Evolutionary conservation across 2,888 invertebrate species (phyloP).

Genomic region (Sipunculus nudus): DNA sequence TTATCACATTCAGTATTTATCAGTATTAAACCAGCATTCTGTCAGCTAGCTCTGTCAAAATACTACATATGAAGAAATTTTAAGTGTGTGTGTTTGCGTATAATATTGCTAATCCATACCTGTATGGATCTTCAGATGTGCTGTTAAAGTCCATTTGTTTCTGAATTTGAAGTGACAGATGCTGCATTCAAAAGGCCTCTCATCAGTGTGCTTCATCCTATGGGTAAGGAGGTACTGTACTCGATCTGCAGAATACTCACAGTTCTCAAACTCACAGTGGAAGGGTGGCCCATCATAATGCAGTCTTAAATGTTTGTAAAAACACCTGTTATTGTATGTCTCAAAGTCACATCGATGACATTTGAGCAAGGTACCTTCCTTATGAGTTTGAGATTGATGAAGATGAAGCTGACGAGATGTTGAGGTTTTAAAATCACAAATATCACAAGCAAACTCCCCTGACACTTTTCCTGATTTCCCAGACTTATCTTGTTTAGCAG

Average conservation of each 20-base stretch:
- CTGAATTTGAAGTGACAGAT: conserved; percentile 73
- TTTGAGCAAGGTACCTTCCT: neutral
- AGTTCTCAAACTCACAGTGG: conserved; percentile 71
- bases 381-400: too few species aligned
- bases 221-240: conserved; percentile 73
- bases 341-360: conserved; percentile 72
- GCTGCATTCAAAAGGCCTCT: conserved; percentile 68
- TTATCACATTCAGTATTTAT: too few species aligned
- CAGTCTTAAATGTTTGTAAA: conserved; percentile 22
- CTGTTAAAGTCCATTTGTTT: conserved; percentile 71
- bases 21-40: too few species aligned
- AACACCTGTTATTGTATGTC: conserved; percentile 20
- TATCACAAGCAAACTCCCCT: too few species aligned
- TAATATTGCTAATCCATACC: too few species aligned
- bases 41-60: too few species aligned
- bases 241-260: conserved; percentile 69
- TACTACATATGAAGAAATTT: too few species aligned
- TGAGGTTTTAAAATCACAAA: too few species aligned
- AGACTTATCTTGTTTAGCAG: too few species aligned
- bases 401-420: too few species aligned
- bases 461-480: too few species aligned
- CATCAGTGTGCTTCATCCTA: conserved; percentile 71
- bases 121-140: conserved; percentile 73
- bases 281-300: conserved; percentile 74
- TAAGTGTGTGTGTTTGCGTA: too few species aligned